Evolutionary conservation across 2,113 vertebrate species (phyloP), one percentile per base, ranked within the genome.

Genomic region (Bubo bubo): DNA sequence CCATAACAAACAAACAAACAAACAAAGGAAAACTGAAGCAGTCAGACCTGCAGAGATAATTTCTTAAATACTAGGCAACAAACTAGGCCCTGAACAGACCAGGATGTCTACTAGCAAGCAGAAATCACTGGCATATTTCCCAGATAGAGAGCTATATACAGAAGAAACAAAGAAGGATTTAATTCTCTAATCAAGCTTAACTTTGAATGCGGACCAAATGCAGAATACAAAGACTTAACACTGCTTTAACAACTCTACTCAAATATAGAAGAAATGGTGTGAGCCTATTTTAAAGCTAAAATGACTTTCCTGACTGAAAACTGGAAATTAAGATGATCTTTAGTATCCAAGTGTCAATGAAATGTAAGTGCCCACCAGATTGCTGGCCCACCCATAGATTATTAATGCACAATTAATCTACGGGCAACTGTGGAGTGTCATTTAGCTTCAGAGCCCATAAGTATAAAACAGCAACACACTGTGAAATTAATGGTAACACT

Each of bases 401-500:
- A 98, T 97, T 97, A 98, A 98, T 98, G 97, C 92, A 97, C 98
- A 98, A 98, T 98, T 98, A 98, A 98, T 97, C 97, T 98, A 97
- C 95, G 96, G 95, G 79, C 96, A 97, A 98, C 91, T 95, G 96
- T 74, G 90, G 95, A 98, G 95, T 98, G 97, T 98, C 98, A 98
- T 98, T 98, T 98, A 98, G 96, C 96, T 98, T 98, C 96, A 96
- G 97, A 98, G 66, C 92, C 98, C 95, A 76, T 97, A 97, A 97
- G 97, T 96, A 97, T 98, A 97, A 98, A 98, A 97, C 88, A 98
- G 98, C 88, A 98, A 98, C 98, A 98, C 83, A 98, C 97, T 97
- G 98, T 97, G 98, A 98, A 97, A 98, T 96, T 98, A 98, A 98
- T 98, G 97, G 97, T 98, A 98, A 97, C 97, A 97, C 97, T 98